These are phyloP conservation scores for Lineus longissimus DNA, from an alignment of 1,140 invertebrate species.

Conservation along the genomic window DNA sequence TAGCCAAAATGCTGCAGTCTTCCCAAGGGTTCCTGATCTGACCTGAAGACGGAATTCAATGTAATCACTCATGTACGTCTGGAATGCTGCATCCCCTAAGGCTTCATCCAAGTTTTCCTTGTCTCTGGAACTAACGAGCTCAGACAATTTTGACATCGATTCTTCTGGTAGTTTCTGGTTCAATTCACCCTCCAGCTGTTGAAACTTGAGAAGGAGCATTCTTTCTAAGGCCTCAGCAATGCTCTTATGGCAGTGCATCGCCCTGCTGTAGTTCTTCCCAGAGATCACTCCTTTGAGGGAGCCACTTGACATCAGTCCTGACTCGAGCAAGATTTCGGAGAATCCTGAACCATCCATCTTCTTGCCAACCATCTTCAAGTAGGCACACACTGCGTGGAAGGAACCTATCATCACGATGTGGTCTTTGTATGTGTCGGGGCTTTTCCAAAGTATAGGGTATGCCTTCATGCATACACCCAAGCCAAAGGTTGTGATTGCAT, in stretches of 20 bases:
- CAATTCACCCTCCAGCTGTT: constrained; percentile 1
- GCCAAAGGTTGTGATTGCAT: too few species aligned
- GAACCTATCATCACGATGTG: constrained; percentile 24
- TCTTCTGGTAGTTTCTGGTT: neutral
- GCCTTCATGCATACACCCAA: constrained; percentile 17
- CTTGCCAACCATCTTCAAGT: constrained; percentile 27
- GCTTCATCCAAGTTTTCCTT: neutral
- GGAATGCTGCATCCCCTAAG: neutral
- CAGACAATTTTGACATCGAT: neutral
- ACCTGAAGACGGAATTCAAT: neutral
- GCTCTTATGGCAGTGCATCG: constrained; percentile 20
- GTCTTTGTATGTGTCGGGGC: constrained; percentile 21
- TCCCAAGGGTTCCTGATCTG: constrained; percentile 11
- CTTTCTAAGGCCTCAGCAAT: constrained; percentile 14
- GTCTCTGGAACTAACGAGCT: neutral
- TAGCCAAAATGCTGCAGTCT: constrained; percentile 24
- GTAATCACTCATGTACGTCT: neutral
- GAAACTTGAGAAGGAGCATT: constrained; percentile 6
- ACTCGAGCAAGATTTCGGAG: constrained; percentile 17
- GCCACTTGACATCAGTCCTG: constrained; percentile 16
- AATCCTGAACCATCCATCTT: constrained; percentile 22
- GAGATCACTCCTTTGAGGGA: constrained; percentile 15
- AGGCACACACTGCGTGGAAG: constrained; percentile 21
- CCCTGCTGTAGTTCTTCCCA: constrained; percentile 22
- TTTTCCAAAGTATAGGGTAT: constrained; percentile 26